Percentiles rank a stretch among this genome's conserved stretches.
Evolutionary conservation across 2,888 invertebrate genomes (phyloP).

Genomic region (Thyatira batis): DNA sequence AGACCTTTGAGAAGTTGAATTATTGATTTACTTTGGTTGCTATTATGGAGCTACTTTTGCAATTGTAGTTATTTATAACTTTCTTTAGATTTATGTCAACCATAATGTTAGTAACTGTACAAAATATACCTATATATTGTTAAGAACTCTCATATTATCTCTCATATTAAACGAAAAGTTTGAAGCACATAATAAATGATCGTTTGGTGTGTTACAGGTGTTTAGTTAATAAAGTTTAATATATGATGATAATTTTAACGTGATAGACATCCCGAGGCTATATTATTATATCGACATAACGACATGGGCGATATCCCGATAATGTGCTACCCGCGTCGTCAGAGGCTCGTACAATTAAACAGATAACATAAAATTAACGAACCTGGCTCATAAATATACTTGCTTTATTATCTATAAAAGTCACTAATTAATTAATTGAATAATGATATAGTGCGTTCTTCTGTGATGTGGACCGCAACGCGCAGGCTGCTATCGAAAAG

Average conservation of each 20-base stretch:
- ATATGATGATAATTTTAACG: constrained; percentile 33
- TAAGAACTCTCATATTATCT: too few species aligned
- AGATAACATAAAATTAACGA: constrained; percentile 78
- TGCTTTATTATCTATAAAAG: constrained; percentile 79
- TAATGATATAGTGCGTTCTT: constrained; percentile 72
- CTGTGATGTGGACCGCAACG: constrained; percentile 45
- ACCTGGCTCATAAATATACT: constrained; percentile 73
- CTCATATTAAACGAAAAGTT: background rate
- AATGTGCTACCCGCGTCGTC: constrained; percentile 44
- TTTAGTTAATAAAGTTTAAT: constrained; percentile 17
- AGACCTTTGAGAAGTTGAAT: background rate
- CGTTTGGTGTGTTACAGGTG: background rate
- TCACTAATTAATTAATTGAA: constrained; percentile 80
- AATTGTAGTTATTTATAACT: too few species aligned
- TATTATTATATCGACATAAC: constrained; percentile 38
- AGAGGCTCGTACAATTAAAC: constrained; percentile 67
- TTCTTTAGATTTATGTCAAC: too few species aligned
- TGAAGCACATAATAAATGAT: background rate
- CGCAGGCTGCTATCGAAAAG: constrained; percentile 43
- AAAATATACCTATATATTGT: too few species aligned
- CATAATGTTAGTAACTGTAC: too few species aligned
- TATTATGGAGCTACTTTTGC: too few species aligned
- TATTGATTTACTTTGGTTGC: too few species aligned
- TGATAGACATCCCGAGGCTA: constrained; percentile 37
- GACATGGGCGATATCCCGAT: constrained; percentile 39